Conservation (phyloP, 2,797 vertebrate genomes). For the Ctenopoma multispine region DNA sequence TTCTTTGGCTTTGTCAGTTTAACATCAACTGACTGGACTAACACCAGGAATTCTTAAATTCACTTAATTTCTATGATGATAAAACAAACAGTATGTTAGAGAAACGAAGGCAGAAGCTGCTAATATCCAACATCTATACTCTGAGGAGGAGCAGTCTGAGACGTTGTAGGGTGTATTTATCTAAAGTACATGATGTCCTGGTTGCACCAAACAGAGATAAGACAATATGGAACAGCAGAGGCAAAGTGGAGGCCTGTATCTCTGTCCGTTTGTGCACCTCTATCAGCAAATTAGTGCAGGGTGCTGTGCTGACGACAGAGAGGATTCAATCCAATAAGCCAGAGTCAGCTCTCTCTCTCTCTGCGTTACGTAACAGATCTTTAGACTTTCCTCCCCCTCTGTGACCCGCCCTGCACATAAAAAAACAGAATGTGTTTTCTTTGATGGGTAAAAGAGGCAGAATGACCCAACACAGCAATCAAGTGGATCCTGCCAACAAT, state of each 20-base stretch:
- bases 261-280: constrained; percentile 28
- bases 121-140: too few species aligned
- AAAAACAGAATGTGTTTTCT: constrained; percentile 10
- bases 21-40: too few species aligned
- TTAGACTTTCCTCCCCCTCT: constrained; percentile 40
- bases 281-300: constrained; percentile 39
- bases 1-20: background rate
- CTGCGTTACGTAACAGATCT: constrained; percentile 37
- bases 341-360: constrained; percentile 36
- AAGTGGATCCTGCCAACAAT: constrained; percentile 16
- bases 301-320: constrained; percentile 17
- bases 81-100: background rate
- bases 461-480: background rate
- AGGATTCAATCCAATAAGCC: constrained; percentile 8
- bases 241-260: background rate
- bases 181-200: constrained; percentile 12
- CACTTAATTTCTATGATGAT: background rate
- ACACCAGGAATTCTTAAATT: background rate
- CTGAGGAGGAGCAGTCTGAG: background rate
- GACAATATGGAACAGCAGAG: background rate
- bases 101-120: background rate
- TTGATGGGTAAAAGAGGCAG: constrained; percentile 12
- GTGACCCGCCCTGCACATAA: background rate
- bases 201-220: constrained; percentile 33
- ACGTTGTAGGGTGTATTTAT: constrained; percentile 26